phyloP scores from a whole-genome alignment of 1,140 invertebrate species.

The Drosophila virilis region DNA sequence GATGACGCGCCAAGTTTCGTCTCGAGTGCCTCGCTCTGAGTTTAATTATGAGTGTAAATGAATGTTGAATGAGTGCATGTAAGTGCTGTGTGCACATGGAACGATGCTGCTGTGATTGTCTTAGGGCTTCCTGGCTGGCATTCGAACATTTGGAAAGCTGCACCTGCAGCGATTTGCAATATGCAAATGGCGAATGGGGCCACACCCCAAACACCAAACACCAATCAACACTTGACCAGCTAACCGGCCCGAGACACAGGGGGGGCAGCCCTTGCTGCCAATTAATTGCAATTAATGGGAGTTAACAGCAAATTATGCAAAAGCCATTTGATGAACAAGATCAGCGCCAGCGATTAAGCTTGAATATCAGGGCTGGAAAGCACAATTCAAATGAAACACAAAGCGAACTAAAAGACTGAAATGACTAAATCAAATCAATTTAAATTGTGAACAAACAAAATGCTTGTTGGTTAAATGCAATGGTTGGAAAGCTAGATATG shows the following conservation, averaged over 20 bases:
- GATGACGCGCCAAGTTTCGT: conserved; percentile 52
- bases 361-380: conserved; percentile 37
- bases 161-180: conserved; percentile 44
- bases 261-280: conserved; percentile 64
- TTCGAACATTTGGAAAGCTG: conserved; percentile 7
- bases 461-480: no score
- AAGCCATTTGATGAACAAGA: conserved; percentile 69
- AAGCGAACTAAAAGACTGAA: no score
- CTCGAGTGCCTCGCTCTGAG: conserved; percentile 35
- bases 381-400: conserved; percentile 11
- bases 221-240: conserved; percentile 67
- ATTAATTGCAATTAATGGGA: conserved; percentile 71
- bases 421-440: not conserved
- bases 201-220: conserved; percentile 65
- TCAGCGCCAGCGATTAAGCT: conserved; percentile 51
- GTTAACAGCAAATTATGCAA: conserved; percentile 68
- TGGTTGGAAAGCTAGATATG: no score
- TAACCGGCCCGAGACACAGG: not conserved
- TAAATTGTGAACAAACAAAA: no score
- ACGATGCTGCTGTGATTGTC: conserved; percentile 11
- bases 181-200: conserved; percentile 61
- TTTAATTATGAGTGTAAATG: conserved; percentile 3
- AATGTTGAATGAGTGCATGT: conserved; percentile 16
- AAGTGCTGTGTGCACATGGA: not conserved
- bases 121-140: conserved; percentile 35